Conservation (phyloP, 2,888 invertebrate species). For the Tricholauxania praeusta region DNA sequence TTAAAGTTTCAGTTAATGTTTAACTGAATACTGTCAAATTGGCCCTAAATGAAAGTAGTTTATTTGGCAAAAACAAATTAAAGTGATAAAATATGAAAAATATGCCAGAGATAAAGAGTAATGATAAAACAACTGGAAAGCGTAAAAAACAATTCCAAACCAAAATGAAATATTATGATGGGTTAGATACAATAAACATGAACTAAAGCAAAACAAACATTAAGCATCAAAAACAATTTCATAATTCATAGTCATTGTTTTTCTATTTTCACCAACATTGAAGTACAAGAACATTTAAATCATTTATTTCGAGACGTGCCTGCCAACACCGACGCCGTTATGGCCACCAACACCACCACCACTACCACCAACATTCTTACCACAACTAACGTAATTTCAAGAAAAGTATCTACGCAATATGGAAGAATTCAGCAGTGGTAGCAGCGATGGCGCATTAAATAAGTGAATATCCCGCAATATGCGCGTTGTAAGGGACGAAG, state of each 20-base stretch:
- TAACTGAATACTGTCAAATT: too few relatives aligned
- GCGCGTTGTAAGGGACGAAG: conserved; percentile 17
- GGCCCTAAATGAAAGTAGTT: not conserved
- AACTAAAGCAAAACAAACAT: not conserved
- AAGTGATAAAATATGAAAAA: too few relatives aligned
- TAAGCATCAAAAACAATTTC: conserved; percentile 13
- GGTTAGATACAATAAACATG: too few relatives aligned
- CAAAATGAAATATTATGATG: too few relatives aligned
- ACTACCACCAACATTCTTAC: not conserved
- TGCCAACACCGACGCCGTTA: not conserved
- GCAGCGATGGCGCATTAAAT: not conserved
- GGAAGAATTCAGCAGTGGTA: not conserved
- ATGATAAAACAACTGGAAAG: too few relatives aligned
- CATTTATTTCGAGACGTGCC: conserved; percentile 12
- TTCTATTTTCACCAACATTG: conserved; percentile 11
- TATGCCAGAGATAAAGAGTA: too few relatives aligned
- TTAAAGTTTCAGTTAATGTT: too few relatives aligned
- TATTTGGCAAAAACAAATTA: too few relatives aligned
- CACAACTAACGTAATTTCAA: not conserved
- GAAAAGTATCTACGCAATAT: too few relatives aligned
- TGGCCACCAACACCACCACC: not conserved
- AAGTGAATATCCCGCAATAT: not conserved
- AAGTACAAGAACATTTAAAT: conserved; percentile 7
- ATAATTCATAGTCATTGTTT: conserved; percentile 24
- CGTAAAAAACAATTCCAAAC: too few relatives aligned